Evolutionary conservation across 2,888 invertebrate genomes (phyloP), one percentile per base, ranked within the genome.

Genomic region (Dynastes grantii): DNA sequence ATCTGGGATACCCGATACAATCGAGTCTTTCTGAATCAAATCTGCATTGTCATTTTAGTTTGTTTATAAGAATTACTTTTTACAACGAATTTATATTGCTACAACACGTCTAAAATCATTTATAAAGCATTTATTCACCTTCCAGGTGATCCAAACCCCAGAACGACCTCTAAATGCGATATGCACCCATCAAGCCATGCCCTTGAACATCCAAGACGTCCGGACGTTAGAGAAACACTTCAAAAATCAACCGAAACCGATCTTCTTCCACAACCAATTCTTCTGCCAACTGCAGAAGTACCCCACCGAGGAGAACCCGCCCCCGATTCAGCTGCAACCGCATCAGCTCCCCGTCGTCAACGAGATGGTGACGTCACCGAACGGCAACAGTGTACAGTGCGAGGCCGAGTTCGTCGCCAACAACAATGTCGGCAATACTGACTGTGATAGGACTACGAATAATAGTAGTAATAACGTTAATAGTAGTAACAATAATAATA

Each of bases 141-240:
- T 78, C 2, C 63, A 82, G 82, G 79, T 80, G n/a, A 76, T 81
- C 32, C 81, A 79, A 40, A 79, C 79, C 83, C 67, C 83, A 76
- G 80, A 85, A 81, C 80, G 86, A 84, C 79, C 83, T 6, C 40
- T 76, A 51, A 67, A 70, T 40, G 45, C 71, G 5, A 61, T 76
- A 11, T 81, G 81, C 71, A 61, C 51, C 61, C 80, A 84, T 71
- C 86, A 87, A 76, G 82, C 83, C 79, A 82, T 89, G 83, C 88
- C 88, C 11, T 85, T 86, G 61, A 84, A 88, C 80, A 88, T 89
- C 64, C 86, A 87, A n/a, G 88, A 90, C 81, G 90, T 91, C 53
- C 89, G 90, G 80, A 90, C 90, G 68, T 89, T 90, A 76, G 90
- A 90, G 78, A 90, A 90, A 81, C 90, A 90, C 80, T 88, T 89